These are phyloP conservation scores for Tachycineta bicolor DNA, from an alignment of 2,113 vertebrate genomes.

Conservation along the genomic window DNA sequence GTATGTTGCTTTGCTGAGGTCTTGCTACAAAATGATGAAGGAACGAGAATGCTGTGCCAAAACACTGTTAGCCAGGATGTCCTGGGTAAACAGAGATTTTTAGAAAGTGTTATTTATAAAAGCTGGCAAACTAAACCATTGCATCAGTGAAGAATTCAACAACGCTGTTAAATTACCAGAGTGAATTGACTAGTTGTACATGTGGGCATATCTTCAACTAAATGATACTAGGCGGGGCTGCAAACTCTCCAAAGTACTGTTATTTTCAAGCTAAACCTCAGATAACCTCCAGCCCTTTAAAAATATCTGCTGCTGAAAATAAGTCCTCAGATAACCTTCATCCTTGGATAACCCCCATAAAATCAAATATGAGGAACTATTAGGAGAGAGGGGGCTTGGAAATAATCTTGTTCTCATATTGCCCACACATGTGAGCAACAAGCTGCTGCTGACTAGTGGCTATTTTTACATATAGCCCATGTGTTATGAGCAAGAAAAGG, in stretches of 20 bases:
- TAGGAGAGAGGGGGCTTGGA: neutral
- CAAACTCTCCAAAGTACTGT: constrained; percentile 53
- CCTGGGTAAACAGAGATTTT: constrained; percentile 64
- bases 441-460: neutral
- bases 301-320: constrained; percentile 64
- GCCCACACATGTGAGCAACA: neutral
- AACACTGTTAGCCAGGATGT: constrained; percentile 61
- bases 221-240: constrained; percentile 33
- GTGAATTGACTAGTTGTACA: constrained; percentile 62
- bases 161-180: constrained; percentile 34
- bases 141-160: constrained; percentile 64
- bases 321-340: constrained; percentile 61
- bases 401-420: constrained; percentile 14
- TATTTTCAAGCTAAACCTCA: constrained; percentile 65
- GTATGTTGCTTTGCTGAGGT: constrained; percentile 25
- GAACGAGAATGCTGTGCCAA: constrained; percentile 22
- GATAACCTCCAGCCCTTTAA: constrained; percentile 60
- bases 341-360: constrained; percentile 42
- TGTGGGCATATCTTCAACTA: constrained; percentile 64
- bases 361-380: constrained; percentile 28
- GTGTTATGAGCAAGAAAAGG: neutral
- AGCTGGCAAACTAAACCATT: constrained; percentile 52
- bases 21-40: constrained; percentile 41
- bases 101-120: constrained; percentile 69
- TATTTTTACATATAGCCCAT: neutral